phyloP scores from a whole-genome alignment of 2,113 vertebrate genomes.

The Nibea albiflora region DNA sequence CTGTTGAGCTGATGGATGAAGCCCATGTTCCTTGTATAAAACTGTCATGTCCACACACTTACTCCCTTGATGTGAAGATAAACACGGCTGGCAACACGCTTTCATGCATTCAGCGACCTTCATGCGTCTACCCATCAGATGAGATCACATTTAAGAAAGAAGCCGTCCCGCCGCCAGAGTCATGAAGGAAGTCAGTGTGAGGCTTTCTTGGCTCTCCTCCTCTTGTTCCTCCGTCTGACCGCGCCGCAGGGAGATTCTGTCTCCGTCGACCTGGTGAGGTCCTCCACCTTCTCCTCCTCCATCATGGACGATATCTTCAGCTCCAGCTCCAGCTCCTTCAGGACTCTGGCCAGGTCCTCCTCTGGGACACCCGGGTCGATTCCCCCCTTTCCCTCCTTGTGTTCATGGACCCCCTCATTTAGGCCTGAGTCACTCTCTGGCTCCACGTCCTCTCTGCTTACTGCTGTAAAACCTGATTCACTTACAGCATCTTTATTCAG shows the following conservation, averaged over 20 bases:
- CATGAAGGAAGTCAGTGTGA: slow-evolving; percentile 29
- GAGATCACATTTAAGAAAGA: not conserved
- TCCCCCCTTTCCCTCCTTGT: slow-evolving; percentile 13
- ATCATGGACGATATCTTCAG: slow-evolving; percentile 47
- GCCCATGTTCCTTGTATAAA: not conserved
- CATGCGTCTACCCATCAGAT: not conserved
- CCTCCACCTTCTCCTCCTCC: slow-evolving; percentile 63
- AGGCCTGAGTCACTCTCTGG: not conserved
- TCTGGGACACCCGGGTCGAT: slow-evolving; percentile 33
- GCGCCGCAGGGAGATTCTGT: slow-evolving; percentile 19
- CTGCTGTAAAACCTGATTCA: not conserved
- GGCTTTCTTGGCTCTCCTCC: slow-evolving; percentile 63
- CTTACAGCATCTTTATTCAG: not conserved
- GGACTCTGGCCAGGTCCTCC: slow-evolving; percentile 40
- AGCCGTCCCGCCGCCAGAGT: not conserved
- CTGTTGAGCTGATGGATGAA: not conserved
- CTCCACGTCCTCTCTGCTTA: not conserved
- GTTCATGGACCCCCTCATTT: not conserved
- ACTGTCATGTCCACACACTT: not conserved
- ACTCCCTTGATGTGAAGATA: slow-evolving; percentile 13
- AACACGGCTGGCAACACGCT: not conserved
- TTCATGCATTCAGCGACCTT: not conserved
- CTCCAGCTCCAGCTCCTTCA: slow-evolving; percentile 69
- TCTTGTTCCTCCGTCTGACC: slow-evolving; percentile 85
- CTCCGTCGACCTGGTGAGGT: slow-evolving; percentile 9